Conservation (phyloP, 2,888 invertebrate species). For the Reticulitermes lucifugus region DNA sequence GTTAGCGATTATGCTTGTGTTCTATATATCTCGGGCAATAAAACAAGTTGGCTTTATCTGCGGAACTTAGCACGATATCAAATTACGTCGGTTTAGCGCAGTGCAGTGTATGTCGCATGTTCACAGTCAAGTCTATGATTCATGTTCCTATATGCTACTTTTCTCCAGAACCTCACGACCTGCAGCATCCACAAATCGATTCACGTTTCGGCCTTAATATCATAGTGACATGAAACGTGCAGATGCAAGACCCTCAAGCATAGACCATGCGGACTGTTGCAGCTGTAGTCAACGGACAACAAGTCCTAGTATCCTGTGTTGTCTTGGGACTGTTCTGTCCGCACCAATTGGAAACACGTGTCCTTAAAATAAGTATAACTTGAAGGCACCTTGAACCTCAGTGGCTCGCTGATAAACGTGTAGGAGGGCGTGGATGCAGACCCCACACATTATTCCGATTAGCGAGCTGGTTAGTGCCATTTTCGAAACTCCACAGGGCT, state of each 20-base stretch:
- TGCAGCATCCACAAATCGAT: background rate
- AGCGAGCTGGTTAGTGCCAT: too few species aligned
- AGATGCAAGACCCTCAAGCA: background rate
- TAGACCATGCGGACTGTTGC: background rate
- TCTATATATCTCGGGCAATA: background rate
- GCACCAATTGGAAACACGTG: too few species aligned
- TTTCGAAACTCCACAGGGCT: too few species aligned
- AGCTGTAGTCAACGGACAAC: background rate
- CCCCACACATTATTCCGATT: too few species aligned
- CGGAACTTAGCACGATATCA: background rate
- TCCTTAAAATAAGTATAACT: too few species aligned
- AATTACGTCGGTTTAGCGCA: background rate
- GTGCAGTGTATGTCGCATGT: background rate
- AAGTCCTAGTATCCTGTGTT: background rate
- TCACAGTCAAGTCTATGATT: too few species aligned
- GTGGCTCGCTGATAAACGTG: too few species aligned
- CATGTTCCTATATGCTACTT: too few species aligned
- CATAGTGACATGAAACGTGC: background rate
- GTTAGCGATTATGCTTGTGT: too few species aligned
- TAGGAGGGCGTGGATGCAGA: too few species aligned
- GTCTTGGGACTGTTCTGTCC: too few species aligned
- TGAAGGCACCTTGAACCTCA: too few species aligned
- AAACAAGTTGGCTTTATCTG: background rate
- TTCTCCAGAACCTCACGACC: background rate
- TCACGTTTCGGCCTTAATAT: background rate